Evolutionary conservation across 2,797 vertebrate species (phyloP), one percentile per base, ranked within the genome.

Genomic region (Pampus argenteus): DNA sequence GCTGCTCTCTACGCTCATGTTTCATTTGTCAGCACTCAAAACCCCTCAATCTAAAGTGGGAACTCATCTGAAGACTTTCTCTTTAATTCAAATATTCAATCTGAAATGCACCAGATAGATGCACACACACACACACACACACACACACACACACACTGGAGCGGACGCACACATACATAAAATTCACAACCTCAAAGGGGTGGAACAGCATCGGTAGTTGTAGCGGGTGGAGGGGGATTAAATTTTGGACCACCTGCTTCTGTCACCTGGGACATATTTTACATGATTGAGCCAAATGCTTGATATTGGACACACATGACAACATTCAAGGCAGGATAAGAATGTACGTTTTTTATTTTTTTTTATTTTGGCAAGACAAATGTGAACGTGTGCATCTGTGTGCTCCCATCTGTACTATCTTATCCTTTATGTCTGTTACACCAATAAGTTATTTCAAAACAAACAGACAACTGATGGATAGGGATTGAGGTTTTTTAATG

Each of bases 401-500:
- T 17, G 15, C 40, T 67, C 28, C 63, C 74, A 61, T 38, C 54
- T 79, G 47, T 58, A 54, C 60, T 38, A 29, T 71, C 66, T 72
- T n/a, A n/a, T 34, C 76, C 58, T 76, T 59, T 48, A 62, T 63
- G 78, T 71, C 56, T 74, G 47, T 57, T 63, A 66, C 55, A 52
- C 42, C 65, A 74, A 75, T 84, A 87, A 77, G 29, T 82, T 82
- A 76, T 77, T 84, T 82, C 76, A 86, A 86, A 86, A 88, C 81
- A 86, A 88, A 90, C 67, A 88, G 85, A 87, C 63, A 84, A 83
- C 59, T 89, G 90, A 92, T 67, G 48, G 86, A 93, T 88, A 84
- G 76, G 85, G 81, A 83, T 85, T 76, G 84, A 81, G 83, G 78
- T 88, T 90, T 88, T 90, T 88, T 92, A 93, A 94, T 94, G 92